Evolutionary conservation across 2,113 vertebrate species (phyloP).

Genomic region (Opisthocomus hoazin): DNA sequence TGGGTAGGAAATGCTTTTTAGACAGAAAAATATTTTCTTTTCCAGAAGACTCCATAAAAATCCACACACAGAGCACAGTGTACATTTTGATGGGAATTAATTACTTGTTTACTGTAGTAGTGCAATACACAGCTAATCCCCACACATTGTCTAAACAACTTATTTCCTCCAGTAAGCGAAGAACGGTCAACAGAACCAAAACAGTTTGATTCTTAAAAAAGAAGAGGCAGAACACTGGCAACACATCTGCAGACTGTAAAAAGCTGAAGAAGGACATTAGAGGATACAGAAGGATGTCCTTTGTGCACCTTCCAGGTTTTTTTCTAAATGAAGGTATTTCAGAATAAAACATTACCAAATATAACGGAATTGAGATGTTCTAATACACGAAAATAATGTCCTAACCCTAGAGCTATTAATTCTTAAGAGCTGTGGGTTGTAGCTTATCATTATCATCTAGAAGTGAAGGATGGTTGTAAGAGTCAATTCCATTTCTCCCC

Average conservation of each 20-base stretch:
- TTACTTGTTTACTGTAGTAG: conserved; percentile 21
- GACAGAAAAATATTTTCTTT: conserved; percentile 37
- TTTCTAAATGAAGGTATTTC: not conserved
- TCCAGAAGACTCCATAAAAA: conserved; percentile 37
- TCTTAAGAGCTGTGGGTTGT: not conserved
- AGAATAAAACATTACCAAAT: not conserved
- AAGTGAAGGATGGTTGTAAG: not conserved
- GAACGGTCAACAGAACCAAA: not conserved
- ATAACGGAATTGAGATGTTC: not conserved
- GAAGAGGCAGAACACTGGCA: not conserved
- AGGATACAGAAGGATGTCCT: not conserved
- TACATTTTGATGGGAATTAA: not conserved
- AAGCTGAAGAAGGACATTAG: not conserved
- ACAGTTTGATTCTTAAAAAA: not conserved
- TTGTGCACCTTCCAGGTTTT: not conserved
- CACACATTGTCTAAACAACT: not conserved
- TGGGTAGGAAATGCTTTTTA: conserved; percentile 34
- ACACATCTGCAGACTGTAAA: not conserved
- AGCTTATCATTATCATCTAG: conserved; percentile 13
- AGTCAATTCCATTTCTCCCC: not conserved
- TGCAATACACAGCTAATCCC: not conserved
- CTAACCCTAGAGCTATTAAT: conserved; percentile 21
- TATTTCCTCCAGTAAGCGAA: not conserved
- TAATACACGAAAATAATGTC: not conserved
- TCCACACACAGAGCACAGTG: not conserved